These are phyloP conservation scores for Vanessa cardui DNA, from an alignment of 2,888 invertebrate genomes.

Conservation along the genomic window DNA sequence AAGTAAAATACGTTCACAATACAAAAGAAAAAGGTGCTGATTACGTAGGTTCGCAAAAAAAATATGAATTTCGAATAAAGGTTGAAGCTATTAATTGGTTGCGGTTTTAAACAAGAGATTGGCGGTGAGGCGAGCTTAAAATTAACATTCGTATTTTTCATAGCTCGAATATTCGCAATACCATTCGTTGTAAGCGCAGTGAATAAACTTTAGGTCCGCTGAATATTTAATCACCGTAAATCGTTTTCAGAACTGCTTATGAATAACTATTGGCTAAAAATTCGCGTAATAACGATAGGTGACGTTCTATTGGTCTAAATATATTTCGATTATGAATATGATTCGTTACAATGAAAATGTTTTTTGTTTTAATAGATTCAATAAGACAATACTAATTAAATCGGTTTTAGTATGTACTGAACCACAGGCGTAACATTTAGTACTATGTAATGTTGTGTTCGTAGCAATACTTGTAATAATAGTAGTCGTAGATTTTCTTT, in stretches of 20 bases:
- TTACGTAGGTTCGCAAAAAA: constrained; percentile 7
- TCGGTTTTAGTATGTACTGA: too few relatives aligned
- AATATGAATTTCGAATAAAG: constrained; percentile 18
- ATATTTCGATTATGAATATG: too few relatives aligned
- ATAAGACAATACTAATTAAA: too few relatives aligned
- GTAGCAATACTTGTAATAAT: too few relatives aligned
- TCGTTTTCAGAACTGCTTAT: neutral
- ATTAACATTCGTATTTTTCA: constrained; percentile 34
- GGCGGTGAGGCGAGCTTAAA: constrained; percentile 26
- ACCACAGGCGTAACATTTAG: too few relatives aligned
- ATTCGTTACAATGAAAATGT: too few relatives aligned
- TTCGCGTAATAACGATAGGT: too few relatives aligned
- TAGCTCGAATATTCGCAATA: constrained; percentile 17
- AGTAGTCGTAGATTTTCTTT: too few relatives aligned
- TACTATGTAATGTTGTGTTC: too few relatives aligned
- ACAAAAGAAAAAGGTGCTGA: constrained; percentile 5
- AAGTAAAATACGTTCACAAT: neutral
- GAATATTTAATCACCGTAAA: neutral
- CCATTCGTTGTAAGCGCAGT: constrained; percentile 3
- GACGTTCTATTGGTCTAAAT: too few relatives aligned
- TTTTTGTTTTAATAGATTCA: too few relatives aligned
- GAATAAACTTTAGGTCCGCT: constrained; percentile 15
- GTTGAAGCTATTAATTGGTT: constrained; percentile 25
- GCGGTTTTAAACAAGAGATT: constrained; percentile 26
- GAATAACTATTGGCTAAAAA: too few relatives aligned